Evolutionary conservation across 2,888 invertebrate genomes (phyloP).

Genomic region (Euphydryas editha): DNA sequence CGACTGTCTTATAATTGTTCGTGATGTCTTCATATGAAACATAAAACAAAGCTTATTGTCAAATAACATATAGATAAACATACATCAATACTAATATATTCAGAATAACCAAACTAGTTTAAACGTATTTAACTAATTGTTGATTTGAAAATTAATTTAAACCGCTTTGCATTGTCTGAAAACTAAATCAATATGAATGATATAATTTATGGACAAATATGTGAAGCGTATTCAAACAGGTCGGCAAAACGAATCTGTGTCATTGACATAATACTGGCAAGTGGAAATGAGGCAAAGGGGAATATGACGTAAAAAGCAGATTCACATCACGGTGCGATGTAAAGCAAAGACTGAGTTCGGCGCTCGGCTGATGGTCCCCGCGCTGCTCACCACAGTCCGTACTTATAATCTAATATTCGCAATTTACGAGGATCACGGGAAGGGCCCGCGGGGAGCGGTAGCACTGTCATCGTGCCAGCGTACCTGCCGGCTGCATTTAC

Average conservation of each 20-base stretch:
- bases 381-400: conserved; percentile 70
- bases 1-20: not conserved
- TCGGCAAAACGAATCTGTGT: conserved; percentile 25
- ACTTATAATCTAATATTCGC: conserved; percentile 84
- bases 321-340: conserved; percentile 76
- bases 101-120: conserved; percentile 3
- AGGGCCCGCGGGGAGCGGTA: conserved; percentile 73
- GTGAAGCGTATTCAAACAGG: not conserved
- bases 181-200: conserved; percentile 6
- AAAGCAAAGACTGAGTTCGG: conserved; percentile 74
- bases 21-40: not conserved
- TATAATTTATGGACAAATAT: conserved; percentile 18
- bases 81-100: not conserved
- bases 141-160: conserved; percentile 2
- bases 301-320: conserved; percentile 60
- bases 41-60: not conserved
- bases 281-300: conserved; percentile 61
- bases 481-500: conserved; percentile 76
- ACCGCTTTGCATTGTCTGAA: not conserved
- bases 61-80: not conserved
- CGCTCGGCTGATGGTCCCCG: conserved; percentile 76
- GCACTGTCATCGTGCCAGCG: conserved; percentile 75
- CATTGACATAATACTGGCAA: conserved; percentile 42
- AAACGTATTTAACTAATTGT: conserved; percentile 7
- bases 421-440: conserved; percentile 81